phyloP scores from a whole-genome alignment of 2,888 invertebrate genomes.

The Troilus luridus region DNA sequence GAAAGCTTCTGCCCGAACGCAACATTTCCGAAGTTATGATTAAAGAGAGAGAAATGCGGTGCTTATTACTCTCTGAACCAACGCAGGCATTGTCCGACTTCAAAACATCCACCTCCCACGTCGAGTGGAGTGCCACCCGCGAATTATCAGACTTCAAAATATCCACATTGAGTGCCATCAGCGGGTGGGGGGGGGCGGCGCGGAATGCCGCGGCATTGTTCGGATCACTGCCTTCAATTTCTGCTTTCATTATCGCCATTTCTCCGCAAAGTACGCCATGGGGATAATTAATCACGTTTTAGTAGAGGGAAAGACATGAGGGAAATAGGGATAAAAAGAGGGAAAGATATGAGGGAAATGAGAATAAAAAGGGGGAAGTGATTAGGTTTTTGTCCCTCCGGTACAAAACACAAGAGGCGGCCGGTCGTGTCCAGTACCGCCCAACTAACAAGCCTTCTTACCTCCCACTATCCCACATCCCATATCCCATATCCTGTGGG shows the following conservation, averaged over 20 bases:
- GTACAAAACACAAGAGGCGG: not conserved
- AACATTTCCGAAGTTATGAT: not conserved
- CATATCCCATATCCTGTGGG: constrained; percentile 25
- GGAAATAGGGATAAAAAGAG: too few species aligned
- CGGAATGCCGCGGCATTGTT: not conserved
- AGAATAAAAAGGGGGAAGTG: not conserved
- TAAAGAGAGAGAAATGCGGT: not conserved
- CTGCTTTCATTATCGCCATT: constrained; percentile 21
- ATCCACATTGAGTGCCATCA: too few species aligned
- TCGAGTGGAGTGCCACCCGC: not conserved
- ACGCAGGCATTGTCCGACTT: not conserved
- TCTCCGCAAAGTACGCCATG: not conserved
- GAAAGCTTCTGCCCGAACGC: not conserved
- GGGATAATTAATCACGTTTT: constrained; percentile 12
- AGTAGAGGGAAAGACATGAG: not conserved
- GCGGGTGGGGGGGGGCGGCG: too few species aligned
- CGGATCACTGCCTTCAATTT: constrained; percentile 3
- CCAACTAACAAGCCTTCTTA: constrained; percentile 16
- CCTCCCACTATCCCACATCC: not conserved
- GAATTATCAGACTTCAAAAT: not conserved
- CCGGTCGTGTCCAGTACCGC: not conserved
- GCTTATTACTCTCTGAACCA: not conserved
- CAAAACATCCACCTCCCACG: not conserved
- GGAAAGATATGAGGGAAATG: too few species aligned
- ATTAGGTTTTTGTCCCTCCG: constrained; percentile 12